A percentile compares a stretch with the other conserved stretches of the same genome.
phyloP scores from a whole-genome alignment of 1,140 invertebrate genomes.

The Monomorium pharaonis region DNA sequence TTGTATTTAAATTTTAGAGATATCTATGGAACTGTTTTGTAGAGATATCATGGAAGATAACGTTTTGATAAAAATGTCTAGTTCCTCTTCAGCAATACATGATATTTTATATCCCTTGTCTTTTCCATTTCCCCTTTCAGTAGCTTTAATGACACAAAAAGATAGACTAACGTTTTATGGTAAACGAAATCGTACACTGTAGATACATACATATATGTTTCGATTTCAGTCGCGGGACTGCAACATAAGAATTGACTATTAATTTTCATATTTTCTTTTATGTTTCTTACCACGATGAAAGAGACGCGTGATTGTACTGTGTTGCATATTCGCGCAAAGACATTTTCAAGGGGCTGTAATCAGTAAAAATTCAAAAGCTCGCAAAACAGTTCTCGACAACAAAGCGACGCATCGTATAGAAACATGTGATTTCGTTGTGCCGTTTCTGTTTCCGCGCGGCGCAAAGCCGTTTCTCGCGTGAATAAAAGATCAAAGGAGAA shows the following conservation, averaged over 20 bases:
- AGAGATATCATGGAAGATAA: no score
- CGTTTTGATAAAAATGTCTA: background rate
- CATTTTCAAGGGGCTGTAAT: background rate
- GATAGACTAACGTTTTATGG: background rate
- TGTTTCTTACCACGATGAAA: slow-evolving; percentile 13
- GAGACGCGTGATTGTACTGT: background rate
- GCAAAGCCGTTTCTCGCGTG: background rate
- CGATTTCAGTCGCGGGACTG: background rate
- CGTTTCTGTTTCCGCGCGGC: background rate
- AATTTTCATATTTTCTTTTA: background rate
- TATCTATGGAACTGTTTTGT: background rate
- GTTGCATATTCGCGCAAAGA: background rate
- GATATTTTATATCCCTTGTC: background rate
- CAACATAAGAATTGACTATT: background rate
- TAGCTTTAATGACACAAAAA: background rate
- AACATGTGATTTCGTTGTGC: background rate
- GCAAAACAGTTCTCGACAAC: background rate
- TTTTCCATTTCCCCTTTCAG: background rate
- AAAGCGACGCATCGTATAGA: background rate
- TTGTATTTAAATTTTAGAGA: slow-evolving; percentile 3
- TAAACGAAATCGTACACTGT: background rate
- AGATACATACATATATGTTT: background rate
- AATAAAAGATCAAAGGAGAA: slow-evolving; percentile 69
- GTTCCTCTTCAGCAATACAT: background rate
- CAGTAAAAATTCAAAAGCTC: background rate